Evolutionary conservation across 2,113 vertebrate species (phyloP).

Genomic region (Centrocercus urophasianus): DNA sequence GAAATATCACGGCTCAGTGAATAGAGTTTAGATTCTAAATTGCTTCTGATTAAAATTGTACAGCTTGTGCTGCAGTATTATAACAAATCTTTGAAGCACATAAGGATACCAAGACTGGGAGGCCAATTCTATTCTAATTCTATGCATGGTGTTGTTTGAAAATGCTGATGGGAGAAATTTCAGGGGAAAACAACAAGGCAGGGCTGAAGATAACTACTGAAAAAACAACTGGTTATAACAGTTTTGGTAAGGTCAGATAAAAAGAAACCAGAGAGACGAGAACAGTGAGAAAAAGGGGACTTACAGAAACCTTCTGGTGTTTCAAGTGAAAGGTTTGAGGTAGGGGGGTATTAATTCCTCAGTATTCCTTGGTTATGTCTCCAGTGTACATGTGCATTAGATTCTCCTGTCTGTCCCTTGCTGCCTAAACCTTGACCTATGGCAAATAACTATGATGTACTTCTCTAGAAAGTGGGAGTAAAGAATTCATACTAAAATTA

Average conservation of each 20-base stretch:
- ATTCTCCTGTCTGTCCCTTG: neutral
- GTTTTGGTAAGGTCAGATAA: neutral
- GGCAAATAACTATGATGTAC: neutral
- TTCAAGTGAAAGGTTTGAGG: neutral
- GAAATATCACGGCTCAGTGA: neutral
- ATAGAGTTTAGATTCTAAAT: neutral
- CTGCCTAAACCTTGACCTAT: neutral
- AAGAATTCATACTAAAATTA: neutral
- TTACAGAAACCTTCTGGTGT: neutral
- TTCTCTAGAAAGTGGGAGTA: neutral
- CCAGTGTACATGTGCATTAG: fast-evolving
- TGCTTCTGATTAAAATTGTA: neutral
- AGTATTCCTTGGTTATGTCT: neutral
- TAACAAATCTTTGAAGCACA: neutral
- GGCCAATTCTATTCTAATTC: neutral
- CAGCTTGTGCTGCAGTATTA: neutral
- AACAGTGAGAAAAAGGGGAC: neutral
- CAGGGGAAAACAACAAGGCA: neutral
- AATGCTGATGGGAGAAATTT: neutral
- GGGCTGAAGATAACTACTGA: neutral
- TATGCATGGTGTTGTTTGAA: neutral
- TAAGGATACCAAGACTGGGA: neutral
- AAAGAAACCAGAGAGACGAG: neutral
- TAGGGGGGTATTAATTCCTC: neutral
- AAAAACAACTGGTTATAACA: neutral